Evolutionary conservation across 2,113 vertebrate species (phyloP).

Genomic region (Oryzias javanicus): DNA sequence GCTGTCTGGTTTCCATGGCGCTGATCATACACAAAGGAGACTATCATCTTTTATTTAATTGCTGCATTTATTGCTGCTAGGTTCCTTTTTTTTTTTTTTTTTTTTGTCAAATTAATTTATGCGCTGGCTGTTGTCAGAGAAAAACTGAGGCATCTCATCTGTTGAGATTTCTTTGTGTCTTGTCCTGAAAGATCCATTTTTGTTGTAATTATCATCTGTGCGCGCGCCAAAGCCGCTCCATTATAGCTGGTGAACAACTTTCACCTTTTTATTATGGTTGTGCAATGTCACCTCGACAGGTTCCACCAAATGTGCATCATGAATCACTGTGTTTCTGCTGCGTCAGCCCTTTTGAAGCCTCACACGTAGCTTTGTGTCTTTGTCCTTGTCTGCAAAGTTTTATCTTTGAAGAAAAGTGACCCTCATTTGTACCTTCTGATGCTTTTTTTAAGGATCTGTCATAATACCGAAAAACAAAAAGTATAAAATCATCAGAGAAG

Average conservation of each 20-base stretch:
- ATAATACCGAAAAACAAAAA: background rate
- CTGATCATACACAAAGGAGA: conserved; percentile 37
- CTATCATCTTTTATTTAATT: conserved; percentile 24
- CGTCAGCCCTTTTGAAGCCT: conserved; percentile 19
- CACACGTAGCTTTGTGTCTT: conserved; percentile 21
- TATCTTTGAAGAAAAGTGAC: conserved; percentile 12
- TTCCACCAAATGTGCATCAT: conserved; percentile 17
- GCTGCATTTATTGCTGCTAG: conserved; percentile 29
- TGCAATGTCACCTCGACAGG: background rate
- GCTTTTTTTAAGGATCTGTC: conserved; percentile 3
- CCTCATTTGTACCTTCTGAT: conserved; percentile 1
- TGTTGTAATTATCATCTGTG: conserved; percentile 32
- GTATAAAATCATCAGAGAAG: conserved; percentile 5
- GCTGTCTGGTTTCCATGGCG: conserved; percentile 43
- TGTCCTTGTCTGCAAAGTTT: conserved; percentile 34
- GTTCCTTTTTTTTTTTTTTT: conserved; percentile 12
- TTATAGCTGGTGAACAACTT: conserved; percentile 14
- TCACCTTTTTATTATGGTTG: conserved; percentile 23
- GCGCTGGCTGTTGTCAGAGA: conserved; percentile 31
- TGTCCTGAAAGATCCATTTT: conserved; percentile 28
- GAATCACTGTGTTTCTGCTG: conserved; percentile 34
- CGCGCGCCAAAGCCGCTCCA: conserved; percentile 4
- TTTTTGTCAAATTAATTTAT: conserved; percentile 23
- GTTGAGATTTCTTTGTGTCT: conserved; percentile 30
- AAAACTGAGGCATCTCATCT: conserved; percentile 34